Evolutionary conservation across 2,888 invertebrate genomes (phyloP).

Genomic region (Andrena hattorfiana): DNA sequence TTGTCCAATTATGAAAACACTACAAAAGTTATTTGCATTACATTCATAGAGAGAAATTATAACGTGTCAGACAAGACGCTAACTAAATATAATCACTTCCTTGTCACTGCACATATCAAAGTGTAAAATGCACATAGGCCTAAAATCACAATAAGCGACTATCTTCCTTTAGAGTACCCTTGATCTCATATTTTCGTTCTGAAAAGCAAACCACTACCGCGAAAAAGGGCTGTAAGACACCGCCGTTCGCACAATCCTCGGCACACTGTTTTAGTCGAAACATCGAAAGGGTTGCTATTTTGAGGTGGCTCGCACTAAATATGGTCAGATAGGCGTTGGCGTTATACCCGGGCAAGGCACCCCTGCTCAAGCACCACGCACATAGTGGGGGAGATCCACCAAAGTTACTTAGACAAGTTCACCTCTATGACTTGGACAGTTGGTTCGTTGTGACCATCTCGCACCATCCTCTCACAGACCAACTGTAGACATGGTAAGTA

Average conservation of each 20-base stretch:
- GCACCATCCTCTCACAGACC: conserved; percentile 79
- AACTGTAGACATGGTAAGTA: conserved; percentile 82
- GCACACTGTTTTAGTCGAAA: conserved; percentile 82
- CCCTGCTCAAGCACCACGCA: conserved; percentile 72
- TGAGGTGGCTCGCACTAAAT: conserved; percentile 84
- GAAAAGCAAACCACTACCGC: conserved; percentile 43
- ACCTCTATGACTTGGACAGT: conserved; percentile 83
- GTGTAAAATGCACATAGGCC: not conserved
- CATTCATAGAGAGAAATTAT: too few relatives aligned
- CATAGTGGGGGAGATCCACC: conserved; percentile 79
- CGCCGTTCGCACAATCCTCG: conserved; percentile 63
- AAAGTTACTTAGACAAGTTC: conserved; percentile 85
- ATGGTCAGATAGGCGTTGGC: conserved; percentile 83
- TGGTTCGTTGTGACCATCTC: conserved; percentile 84
- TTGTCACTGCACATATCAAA: not conserved
- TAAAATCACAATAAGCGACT: conserved; percentile 6
- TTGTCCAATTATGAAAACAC: not conserved
- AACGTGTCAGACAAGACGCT: not conserved
- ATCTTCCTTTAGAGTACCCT: conserved; percentile 69
- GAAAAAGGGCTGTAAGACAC: conserved; percentile 42
- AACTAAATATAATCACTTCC: not conserved
- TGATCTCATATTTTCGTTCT: conserved; percentile 72
- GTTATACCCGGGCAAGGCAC: conserved; percentile 80
- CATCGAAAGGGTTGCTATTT: conserved; percentile 83
- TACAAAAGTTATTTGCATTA: not conserved